A percentile compares a stretch with the other conserved stretches of the same genome.
phyloP scores from a whole-genome alignment of 2,888 invertebrate species.

The Morpho deidamia region DNA sequence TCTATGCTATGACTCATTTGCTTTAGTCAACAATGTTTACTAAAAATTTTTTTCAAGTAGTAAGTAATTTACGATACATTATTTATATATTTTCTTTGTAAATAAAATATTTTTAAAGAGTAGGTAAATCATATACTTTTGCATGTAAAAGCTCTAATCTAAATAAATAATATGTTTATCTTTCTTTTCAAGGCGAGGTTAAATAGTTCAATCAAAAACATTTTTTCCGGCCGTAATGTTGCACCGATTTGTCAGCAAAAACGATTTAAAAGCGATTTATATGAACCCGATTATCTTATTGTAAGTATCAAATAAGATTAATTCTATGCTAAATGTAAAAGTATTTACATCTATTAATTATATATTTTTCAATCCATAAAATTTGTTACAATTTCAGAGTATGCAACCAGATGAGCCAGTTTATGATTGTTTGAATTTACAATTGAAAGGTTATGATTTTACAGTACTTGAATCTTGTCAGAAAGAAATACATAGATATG shows the following conservation, averaged over 20 bases:
- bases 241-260: constrained; percentile 33
- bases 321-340: neutral
- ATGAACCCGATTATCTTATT: constrained; percentile 86
- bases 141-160: no score
- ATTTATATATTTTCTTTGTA: no score
- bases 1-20: no score
- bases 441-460: constrained; percentile 90
- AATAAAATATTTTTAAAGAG: no score
- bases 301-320: constrained; percentile 57
- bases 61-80: no score
- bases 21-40: no score
- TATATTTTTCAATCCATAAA: neutral
- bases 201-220: constrained; percentile 28
- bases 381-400: constrained; percentile 58
- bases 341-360: neutral
- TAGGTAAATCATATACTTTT: no score
- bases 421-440: constrained; percentile 86
- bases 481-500: constrained; percentile 84
- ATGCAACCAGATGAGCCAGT: constrained; percentile 84
- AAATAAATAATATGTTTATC: neutral
- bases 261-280: constrained; percentile 64
- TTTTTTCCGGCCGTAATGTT: neutral
- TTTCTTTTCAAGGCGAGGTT: constrained; percentile 41
- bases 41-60: no score
- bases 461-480: constrained; percentile 89